Evolutionary conservation across 2,113 vertebrate species (phyloP).

Genomic region (Sapayoa aenigma): DNA sequence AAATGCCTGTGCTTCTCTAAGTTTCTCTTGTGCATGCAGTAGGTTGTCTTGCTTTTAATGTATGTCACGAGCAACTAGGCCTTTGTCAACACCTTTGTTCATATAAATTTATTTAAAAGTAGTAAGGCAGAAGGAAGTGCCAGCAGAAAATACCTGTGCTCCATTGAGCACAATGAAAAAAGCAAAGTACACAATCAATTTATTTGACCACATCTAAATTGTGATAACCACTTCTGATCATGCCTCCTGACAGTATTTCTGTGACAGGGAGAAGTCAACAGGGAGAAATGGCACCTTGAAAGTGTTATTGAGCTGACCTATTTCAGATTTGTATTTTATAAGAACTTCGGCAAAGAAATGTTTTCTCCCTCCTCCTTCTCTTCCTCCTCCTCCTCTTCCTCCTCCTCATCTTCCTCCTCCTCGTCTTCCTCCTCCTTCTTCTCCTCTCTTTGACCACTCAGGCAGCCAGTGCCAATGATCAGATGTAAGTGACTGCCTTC

Average conservation of each 20-base stretch:
- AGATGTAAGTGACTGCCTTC: background rate
- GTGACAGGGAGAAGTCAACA: fast-evolving
- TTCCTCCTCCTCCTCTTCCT: background rate
- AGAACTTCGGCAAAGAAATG: background rate
- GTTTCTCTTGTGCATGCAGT: background rate
- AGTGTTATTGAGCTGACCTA: background rate
- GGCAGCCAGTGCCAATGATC: background rate
- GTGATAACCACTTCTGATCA: background rate
- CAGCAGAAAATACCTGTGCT: background rate
- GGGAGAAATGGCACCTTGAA: background rate
- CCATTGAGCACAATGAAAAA: background rate
- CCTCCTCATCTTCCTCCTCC: background rate
- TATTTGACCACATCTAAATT: background rate
- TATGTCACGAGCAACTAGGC: background rate
- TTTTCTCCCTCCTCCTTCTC: background rate
- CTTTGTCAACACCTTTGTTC: background rate
- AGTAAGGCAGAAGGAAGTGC: background rate
- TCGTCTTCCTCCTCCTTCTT: background rate
- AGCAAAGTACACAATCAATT: background rate
- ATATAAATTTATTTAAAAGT: background rate
- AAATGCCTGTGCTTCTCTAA: background rate
- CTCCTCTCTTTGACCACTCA: background rate
- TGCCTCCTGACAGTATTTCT: background rate
- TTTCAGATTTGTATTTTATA: background rate
- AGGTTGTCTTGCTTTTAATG: background rate